Base-by-base conservation (phyloP, 2,113 vertebrate genomes). In the Pachyramphus minor region DNA sequence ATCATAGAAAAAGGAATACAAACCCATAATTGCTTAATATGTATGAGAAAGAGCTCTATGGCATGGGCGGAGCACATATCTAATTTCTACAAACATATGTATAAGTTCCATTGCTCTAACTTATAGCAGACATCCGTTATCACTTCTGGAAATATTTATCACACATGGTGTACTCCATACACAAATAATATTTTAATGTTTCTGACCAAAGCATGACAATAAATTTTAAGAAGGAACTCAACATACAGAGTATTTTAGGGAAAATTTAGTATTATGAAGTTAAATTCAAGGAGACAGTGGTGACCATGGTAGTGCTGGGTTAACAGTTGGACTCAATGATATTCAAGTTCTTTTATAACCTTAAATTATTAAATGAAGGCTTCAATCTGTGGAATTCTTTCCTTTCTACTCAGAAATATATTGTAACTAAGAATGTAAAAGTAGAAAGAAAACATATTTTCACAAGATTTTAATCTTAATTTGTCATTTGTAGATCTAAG, bases 151-250 rank as follows among this genome's bases (percentile, higher is more conserved):
- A 67, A 47, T 58, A 50, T 21, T 59, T 78, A n/a, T 64, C 24
- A 22, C 42, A 30, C 5, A 12, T 42, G 4, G 12, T 60, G 7
- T 60, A 71, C 14, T 66, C 28, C 11, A 15, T 19, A 41, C 4
- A 55, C 3, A 64, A 60, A 53, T 59, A 1, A 9, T 10, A 35
- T 87, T 28, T 72, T 1, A 50, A 31, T 1, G 0, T 24, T 83
- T 15, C 45, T 83, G 14, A 33, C 7, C 9, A 72, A 60, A 67
- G 31, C 4, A 53, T 39, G 21, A 59, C 15, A 42, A 35, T 24
- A 53, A 33, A 35, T 55, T 59, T 55, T 59, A 55, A 53, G 21
- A 35, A 55, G 24, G 12, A 78, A 44, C 35, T n/a, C 14, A 53
- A 28, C 7, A 35, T 33, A 47, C 7, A 41, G 33, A 47, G 3